Evolutionary conservation across 2,797 vertebrate genomes (phyloP), one percentile per base, ranked within the genome.

Genomic region (Pyrrhura leucotis): DNA sequence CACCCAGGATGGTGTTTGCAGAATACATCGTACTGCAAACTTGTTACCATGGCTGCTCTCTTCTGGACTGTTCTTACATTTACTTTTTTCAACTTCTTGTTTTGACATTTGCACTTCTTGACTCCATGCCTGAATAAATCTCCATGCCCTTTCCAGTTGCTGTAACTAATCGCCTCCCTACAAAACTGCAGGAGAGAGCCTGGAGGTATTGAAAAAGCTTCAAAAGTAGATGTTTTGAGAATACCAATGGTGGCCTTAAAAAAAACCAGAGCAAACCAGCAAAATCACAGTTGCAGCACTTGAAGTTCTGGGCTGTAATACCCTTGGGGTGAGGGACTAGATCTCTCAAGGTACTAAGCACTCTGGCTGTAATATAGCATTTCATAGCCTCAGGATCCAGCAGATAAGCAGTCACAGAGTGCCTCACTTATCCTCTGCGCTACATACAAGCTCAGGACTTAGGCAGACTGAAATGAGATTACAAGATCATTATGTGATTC

Each of bases 91-190:
- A 47, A 11, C 37, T 89, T 89, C 71, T 91, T 85, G 92, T 95
- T 95, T 78, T 97, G 87, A 97, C 95, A 97, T 97, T 97, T 97
- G 80, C 68, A 74, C 90, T 96, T 93, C 92, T 82, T 65, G 37
- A 90, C 59, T 84, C 74, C 54, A 6, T 51, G 82, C 91, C 91
- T 90, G 75, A 94, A 91, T 96, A 93, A 95, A 96, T 96, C 83
- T 92, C 42, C 33, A 5, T 95, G 96, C 86, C 94, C 95, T 97
- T 98, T 98, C 83, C 67, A 35, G 83, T 67, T 47, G 53, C 62
- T 81, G 8, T 42, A 92, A 93, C 89, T 96, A 78, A 95, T 96
- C 89, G 80, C 54, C 61, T 69, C 71, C 51, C 63, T 18, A 2
- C 42, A 83, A 76, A 93, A 50, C 53, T 72, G 39, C n/a, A 81